Evolutionary conservation across 2,888 invertebrate species (phyloP).

Genomic region (Ommatoiulus sabulosus): DNA sequence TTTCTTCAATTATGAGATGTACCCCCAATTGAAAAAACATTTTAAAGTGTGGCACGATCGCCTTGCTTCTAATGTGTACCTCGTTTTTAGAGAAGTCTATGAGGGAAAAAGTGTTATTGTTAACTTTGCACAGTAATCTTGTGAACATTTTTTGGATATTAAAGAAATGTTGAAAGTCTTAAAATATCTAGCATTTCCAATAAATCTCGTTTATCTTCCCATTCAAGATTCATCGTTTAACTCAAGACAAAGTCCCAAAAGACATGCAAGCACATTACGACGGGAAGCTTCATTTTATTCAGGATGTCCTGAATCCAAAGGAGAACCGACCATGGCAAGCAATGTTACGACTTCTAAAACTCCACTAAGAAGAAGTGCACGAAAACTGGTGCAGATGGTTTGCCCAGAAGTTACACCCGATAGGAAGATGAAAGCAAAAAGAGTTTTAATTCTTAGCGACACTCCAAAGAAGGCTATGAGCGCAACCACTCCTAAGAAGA

Average conservation of each 20-base stretch:
- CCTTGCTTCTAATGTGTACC: no score
- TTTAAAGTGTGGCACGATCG: no score
- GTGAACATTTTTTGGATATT: background rate
- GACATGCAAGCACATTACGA: background rate
- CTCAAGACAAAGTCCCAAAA: background rate
- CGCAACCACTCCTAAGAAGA: background rate
- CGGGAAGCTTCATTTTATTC: constrained; percentile 7
- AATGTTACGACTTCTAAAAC: background rate
- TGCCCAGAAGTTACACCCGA: background rate
- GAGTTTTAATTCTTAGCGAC: background rate
- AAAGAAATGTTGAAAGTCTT: background rate
- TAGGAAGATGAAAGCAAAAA: background rate
- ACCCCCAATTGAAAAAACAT: no score
- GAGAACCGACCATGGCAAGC: background rate
- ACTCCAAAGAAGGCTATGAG: background rate
- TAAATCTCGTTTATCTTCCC: background rate
- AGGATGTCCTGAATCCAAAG: background rate
- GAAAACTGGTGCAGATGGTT: background rate
- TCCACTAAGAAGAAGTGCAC: constrained; percentile 11
- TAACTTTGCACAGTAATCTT: no score
- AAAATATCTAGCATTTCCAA: background rate
- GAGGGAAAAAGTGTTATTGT: no score
- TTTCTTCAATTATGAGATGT: no score
- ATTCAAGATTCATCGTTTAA: background rate
- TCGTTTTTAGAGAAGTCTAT: no score